These are phyloP conservation scores for Paradisaea rubra DNA, from an alignment of 2,113 vertebrate species.

Conservation along the genomic window DNA sequence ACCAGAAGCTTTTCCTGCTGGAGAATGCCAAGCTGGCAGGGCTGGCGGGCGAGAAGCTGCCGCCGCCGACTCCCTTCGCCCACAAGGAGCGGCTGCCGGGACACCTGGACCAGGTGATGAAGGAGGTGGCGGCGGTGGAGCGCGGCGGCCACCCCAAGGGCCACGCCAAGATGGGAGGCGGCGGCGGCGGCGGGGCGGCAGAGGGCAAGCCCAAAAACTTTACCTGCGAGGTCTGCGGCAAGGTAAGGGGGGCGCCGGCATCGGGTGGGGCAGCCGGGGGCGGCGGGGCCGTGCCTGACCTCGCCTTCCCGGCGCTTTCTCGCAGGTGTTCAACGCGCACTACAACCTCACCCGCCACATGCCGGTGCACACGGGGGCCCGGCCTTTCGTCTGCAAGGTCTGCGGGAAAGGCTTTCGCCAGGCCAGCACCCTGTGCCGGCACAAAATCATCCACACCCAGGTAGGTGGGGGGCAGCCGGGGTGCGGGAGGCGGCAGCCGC, in stretches of 20 bases:
- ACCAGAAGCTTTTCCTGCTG: slow-evolving; percentile 89
- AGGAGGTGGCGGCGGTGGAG: slow-evolving; percentile 79
- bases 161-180: slow-evolving; percentile 76
- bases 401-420: slow-evolving; percentile 97
- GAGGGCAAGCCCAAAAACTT: slow-evolving; percentile 96
- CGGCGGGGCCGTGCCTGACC: neutral
- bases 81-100: slow-evolving; percentile 93
- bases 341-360: slow-evolving; percentile 98
- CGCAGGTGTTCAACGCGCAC: slow-evolving; percentile 95
- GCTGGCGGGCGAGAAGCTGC: slow-evolving; percentile 80
- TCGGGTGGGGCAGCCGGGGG: neutral
- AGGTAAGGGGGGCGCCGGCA: slow-evolving; percentile 73
- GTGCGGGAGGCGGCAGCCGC: neutral
- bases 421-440: slow-evolving; percentile 94
- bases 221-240: slow-evolving; percentile 97
- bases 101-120: slow-evolving; percentile 93
- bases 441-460: slow-evolving; percentile 99
- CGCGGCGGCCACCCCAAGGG: slow-evolving; percentile 78
- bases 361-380: slow-evolving; percentile 96
- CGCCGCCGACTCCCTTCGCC: slow-evolving; percentile 76
- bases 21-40: slow-evolving; percentile 87
- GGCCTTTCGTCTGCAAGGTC: slow-evolving; percentile 96
- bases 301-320: slow-evolving; percentile 26
- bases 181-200: slow-evolving; percentile 59
- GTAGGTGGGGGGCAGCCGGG: slow-evolving; percentile 67